Evolutionary conservation across 2,888 invertebrate genomes (phyloP), one percentile per base, ranked within the genome.

Genomic region (Cremastinae sp.): DNA sequence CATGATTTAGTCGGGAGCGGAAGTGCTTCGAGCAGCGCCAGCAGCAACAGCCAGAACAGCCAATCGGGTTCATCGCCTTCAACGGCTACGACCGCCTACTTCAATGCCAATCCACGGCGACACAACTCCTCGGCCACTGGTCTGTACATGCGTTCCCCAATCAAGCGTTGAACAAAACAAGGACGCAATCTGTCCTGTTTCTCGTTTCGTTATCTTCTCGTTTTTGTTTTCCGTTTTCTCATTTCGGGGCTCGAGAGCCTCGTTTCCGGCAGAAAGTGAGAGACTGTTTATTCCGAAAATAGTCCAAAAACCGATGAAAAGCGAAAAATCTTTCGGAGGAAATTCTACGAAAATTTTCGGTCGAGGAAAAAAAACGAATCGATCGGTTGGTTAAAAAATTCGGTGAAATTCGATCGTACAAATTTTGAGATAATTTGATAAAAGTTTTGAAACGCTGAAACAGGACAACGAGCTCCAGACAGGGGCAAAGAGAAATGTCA

Each of bases 1-100:
- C 89, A 88, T 89, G 89, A 87, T 84, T 87, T 79, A 79, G 85
- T 86, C 82, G 83, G 83, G 74, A 84, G 86, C 74, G 78, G 80
- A 74, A 77, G 78, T 47, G 68, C 74, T 66, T 81, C 83, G 79
- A 82, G 83, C 76, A 86, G 86, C 82, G 85, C 87, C 84, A 88
- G 88, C 84, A 87, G 79, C 83, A 87, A 83, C 87, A 89, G 89
- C 85, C 88, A 89, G 72, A 89, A 88, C 86, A 89, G 88, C 84
- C 89, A 89, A 76, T 83, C 86, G 41, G 87, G 88, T 53, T 83
- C 83, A 18, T 86, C 83, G 45, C 83, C 84, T 47, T 83, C 83
- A 8, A 79, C 84, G 47, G 75, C 84, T 35, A 80, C 84, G 8
- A 81, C 82, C 61, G 76, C 81, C 82, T 82, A 81, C 81, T 79